Conservation (phyloP, 2,113 vertebrate genomes). For the Heterochromis multidens region DNA sequence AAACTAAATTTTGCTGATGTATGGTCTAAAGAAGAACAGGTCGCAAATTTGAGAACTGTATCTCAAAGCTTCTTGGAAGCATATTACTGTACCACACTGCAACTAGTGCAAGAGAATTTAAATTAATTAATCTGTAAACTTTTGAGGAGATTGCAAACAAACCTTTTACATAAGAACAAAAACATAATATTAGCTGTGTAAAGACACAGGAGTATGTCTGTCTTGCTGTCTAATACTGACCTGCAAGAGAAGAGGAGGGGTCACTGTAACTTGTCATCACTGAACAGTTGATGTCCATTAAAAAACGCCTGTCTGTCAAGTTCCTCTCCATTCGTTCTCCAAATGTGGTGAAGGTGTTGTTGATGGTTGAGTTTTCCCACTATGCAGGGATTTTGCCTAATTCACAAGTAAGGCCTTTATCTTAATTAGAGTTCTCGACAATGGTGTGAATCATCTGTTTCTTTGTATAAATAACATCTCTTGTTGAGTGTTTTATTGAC, state of each 20-base stretch:
- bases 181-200: not conserved
- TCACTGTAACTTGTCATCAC: slow-evolving; percentile 20
- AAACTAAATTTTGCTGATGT: not conserved
- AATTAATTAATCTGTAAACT: slow-evolving; percentile 25
- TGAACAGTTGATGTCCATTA: slow-evolving; percentile 54
- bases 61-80: not conserved
- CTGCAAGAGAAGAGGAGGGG: not conserved
- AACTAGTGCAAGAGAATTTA: slow-evolving; percentile 37
- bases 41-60: not conserved
- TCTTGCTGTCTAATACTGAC: not conserved
- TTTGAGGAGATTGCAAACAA: slow-evolving; percentile 25
- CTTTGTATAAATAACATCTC: not conserved
- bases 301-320: slow-evolving; percentile 48
- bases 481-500: not conserved
- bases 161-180: not conserved
- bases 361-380: not conserved
- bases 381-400: not conserved
- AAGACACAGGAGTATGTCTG: not conserved
- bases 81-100: not conserved
- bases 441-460: not conserved
- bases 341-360: not conserved
- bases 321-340: not conserved
- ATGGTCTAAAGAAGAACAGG: not conserved
- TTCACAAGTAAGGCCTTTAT: not conserved
- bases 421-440: slow-evolving; percentile 5